A percentile compares a stretch with the other conserved stretches of the same genome.
Evolutionary conservation across 1,140 invertebrate genomes (phyloP).

Genomic region (Steinernema feltiae): DNA sequence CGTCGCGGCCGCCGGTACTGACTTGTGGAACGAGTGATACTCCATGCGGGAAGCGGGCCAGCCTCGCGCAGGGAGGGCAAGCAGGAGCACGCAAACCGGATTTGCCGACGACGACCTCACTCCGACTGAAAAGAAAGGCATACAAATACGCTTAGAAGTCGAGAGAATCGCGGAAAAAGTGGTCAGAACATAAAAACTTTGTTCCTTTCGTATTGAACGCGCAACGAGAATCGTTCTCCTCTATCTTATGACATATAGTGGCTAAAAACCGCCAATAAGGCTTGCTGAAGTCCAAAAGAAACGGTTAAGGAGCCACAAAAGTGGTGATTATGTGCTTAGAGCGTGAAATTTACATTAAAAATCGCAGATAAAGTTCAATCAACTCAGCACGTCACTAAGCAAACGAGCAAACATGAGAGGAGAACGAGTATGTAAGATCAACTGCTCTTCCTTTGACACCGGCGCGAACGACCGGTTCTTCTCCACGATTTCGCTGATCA

Average conservation of each 20-base stretch:
- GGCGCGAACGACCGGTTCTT: neutral
- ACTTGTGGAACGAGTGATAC: conserved; percentile 15
- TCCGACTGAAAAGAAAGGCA: conserved; percentile 13
- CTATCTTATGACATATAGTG: no score
- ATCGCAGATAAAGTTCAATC: neutral
- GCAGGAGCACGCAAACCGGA: conserved; percentile 13
- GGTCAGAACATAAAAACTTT: no score
- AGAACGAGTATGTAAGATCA: conserved; percentile 11
- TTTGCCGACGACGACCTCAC: neutral
- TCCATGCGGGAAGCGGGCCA: conserved; percentile 13
- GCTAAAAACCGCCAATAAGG: no score
- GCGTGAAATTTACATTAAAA: neutral
- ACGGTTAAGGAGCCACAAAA: no score
- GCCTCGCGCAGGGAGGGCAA: conserved; percentile 14
- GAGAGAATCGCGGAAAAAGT: neutral
- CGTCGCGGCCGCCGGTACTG: neutral
- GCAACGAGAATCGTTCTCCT: no score
- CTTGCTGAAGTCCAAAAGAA: no score
- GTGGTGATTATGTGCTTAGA: no score
- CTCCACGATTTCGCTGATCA: neutral
- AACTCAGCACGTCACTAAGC: conserved; percentile 10
- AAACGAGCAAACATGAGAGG: neutral
- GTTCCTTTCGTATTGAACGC: no score
- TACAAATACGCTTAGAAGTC: conserved; percentile 10
- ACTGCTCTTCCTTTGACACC: conserved; percentile 3